Evolutionary conservation across 2,113 vertebrate genomes (phyloP).

Genomic region (Lepisosteus osseus): DNA sequence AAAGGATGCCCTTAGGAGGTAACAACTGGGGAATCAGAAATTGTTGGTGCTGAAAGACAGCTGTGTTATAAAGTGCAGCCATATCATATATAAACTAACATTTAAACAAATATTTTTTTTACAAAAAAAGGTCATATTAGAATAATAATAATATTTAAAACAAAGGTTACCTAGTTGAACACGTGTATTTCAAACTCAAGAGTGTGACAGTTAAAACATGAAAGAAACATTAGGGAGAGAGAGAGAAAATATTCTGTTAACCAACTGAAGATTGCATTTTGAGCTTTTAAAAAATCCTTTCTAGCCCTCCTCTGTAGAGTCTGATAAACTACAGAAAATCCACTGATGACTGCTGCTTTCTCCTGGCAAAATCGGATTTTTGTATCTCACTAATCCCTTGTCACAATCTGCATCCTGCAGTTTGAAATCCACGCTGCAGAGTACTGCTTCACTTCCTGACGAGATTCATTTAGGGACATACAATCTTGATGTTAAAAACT

Average conservation of each 20-base stretch:
- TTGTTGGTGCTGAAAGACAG: too few relatives aligned
- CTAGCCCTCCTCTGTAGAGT: conserved; percentile 38
- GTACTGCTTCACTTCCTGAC: conserved; percentile 64
- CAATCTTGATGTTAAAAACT: conserved; percentile 26
- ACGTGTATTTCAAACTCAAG: background rate
- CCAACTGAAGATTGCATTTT: conserved; percentile 60
- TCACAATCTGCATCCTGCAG: conserved; percentile 86
- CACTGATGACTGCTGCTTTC: conserved; percentile 78
- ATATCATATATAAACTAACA: too few relatives aligned
- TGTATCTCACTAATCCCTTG: conserved; percentile 84
- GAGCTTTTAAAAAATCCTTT: conserved; percentile 60
- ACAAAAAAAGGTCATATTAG: too few relatives aligned
- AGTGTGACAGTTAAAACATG: conserved; percentile 20
- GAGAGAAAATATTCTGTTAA: conserved; percentile 49
- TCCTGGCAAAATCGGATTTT: conserved; percentile 90
- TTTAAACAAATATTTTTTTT: too few relatives aligned
- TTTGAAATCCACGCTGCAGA: conserved; percentile 60
- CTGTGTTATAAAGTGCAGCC: too few relatives aligned
- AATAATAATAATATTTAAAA: too few relatives aligned
- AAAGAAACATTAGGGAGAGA: conserved; percentile 30
- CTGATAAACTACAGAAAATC: conserved; percentile 83
- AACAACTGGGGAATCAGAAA: too few relatives aligned
- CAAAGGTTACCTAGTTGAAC: too few relatives aligned
- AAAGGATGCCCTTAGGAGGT: too few relatives aligned
- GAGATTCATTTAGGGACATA: conserved; percentile 51